These are phyloP conservation scores for Porites divaricata DNA, from an alignment of 92 coral and sea anemone genomes.

Conservation along the genomic window DNA sequence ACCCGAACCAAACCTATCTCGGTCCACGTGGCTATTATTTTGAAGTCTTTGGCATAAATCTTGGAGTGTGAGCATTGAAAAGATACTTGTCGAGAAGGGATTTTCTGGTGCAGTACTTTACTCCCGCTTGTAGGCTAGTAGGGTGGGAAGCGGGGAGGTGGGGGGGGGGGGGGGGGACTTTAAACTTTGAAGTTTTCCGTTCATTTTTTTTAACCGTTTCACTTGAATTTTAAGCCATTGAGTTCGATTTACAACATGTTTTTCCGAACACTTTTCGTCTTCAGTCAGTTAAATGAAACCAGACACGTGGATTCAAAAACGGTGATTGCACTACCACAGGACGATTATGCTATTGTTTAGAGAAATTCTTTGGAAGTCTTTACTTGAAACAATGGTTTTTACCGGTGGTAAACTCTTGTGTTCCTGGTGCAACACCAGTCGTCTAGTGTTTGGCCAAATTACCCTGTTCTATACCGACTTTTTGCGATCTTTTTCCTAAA, in stretches of 20 bases:
- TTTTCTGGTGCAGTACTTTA: neutral
- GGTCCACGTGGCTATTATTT: neutral
- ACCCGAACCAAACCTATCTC: neutral
- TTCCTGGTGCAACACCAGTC: neutral
- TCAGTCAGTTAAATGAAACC: neutral
- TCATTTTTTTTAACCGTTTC: too few species aligned
- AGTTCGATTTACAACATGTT: too few species aligned
- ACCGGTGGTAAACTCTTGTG: conserved; percentile 13
- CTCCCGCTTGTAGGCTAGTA: too few species aligned
- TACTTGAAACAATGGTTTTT: neutral
- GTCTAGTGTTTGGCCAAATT: conserved; percentile 3
- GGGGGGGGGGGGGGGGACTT: too few species aligned
- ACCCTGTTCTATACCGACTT: neutral
- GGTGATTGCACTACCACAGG: neutral
- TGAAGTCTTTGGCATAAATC: neutral
- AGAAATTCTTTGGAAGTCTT: neutral
- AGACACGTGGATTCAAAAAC: neutral
- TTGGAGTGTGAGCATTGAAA: neutral
- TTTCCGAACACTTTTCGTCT: neutral
- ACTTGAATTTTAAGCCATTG: too few species aligned
- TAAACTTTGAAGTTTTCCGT: too few species aligned
- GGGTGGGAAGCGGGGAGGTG: too few species aligned
- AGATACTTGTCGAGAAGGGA: neutral
- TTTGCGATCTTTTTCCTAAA: neutral
- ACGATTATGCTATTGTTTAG: neutral